Base-by-base conservation (phyloP, 1,140 invertebrate genomes). In the Caenorhabditis latens region DNA sequence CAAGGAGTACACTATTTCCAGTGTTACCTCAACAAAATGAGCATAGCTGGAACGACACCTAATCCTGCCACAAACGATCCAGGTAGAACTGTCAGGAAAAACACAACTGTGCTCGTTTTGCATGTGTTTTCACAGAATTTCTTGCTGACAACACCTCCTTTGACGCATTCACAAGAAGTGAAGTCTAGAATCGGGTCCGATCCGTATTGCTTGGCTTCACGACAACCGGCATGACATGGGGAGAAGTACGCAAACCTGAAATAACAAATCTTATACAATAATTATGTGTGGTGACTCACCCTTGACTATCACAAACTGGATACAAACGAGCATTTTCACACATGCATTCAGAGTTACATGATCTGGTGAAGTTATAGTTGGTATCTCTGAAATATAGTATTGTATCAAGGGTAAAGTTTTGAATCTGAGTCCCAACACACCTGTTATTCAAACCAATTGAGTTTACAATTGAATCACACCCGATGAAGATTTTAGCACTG, bases 201-300 rank as follows among this genome's bases (percentile, higher is more conserved):
- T 57, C 86, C 71, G 16, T 87, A 79, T 58, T 87, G 84, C 32
- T 83, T 84, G 6, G 87, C 88, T 21, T 92, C 85, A 8, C 89
- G 83, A 75, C 91, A 92, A 16, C 91, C 91, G 57, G 91, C 91
- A 88, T 92, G 91, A 87, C 91, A 92, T 0, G 91, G 91, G 19
- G 91, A 92, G 48, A 90, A 92, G 84, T 87, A 92, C 0, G 90
- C 61, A 32, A 46, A 24, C 4, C 86, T 82, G 32, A 14, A 75
- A 84, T n/a, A 58, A 14, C 14, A 11, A 6, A 40, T 48, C n/a
- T 53, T 14, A n/a, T 0, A 19, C 24, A 32, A 63, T 1, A 14
- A 32, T 2, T 9, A 21, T 8, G 24, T 4, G 24, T 13, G 43
- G 19, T 5, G 40, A 50, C 75, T 7, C 61, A 88, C 40, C 92